Percentiles rank a stretch among this genome's conserved stretches.
Evolutionary conservation across 1,140 invertebrate species (phyloP).

Genomic region (Stegodyphus dumicola): DNA sequence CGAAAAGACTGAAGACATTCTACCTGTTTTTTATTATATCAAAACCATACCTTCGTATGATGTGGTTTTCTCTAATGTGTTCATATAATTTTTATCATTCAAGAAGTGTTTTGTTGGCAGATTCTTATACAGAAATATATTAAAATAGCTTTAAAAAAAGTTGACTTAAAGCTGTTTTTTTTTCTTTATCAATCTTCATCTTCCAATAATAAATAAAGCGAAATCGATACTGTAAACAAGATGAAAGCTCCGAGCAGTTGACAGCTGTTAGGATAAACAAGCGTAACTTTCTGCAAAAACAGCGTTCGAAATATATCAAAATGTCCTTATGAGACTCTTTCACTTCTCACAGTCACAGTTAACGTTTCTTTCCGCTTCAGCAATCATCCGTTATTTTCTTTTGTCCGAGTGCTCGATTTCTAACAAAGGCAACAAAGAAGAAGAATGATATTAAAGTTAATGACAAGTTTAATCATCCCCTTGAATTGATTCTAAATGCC

Average conservation of each 20-base stretch:
- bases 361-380: background rate
- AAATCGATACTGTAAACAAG: too few species aligned
- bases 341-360: background rate
- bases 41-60: too few species aligned
- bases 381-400: background rate
- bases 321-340: background rate
- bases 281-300: background rate
- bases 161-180: too few species aligned
- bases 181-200: too few species aligned
- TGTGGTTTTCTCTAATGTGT: too few species aligned
- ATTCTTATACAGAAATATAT: too few species aligned
- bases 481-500: background rate
- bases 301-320: background rate
- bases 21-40: too few species aligned
- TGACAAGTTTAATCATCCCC: conserved; percentile 5
- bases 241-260: background rate
- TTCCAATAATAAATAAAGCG: too few species aligned
- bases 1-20: too few species aligned
- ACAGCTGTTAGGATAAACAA: background rate
- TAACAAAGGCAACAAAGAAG: background rate
- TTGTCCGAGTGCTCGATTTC: background rate
- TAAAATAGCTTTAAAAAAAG: too few species aligned
- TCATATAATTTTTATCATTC: too few species aligned
- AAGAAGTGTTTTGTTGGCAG: too few species aligned
- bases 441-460: background rate